Evolutionary conservation across 2,113 vertebrate genomes (phyloP).

Genomic region (Alethe castanea): DNA sequence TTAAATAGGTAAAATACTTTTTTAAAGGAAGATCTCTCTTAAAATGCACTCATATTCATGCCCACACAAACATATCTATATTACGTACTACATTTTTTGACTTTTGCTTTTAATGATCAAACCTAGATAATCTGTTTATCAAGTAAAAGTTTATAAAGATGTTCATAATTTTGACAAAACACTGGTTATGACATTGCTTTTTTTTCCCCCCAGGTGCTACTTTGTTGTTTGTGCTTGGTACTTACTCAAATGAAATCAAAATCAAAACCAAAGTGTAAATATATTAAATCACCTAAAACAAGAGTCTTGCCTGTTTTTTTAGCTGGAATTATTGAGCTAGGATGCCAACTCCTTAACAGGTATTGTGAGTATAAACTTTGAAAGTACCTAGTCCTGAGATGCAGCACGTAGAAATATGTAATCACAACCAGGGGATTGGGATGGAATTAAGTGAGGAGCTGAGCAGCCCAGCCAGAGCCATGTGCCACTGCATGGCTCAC

Average conservation of each 20-base stretch:
- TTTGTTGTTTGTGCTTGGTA: neutral
- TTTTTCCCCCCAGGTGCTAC: neutral
- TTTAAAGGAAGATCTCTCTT: neutral
- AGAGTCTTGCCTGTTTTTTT: neutral
- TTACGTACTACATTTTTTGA: neutral
- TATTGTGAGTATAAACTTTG: neutral
- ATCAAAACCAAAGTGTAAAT: neutral
- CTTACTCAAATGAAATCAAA: neutral
- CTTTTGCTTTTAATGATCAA: neutral
- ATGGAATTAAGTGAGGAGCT: neutral
- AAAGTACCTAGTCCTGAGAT: neutral
- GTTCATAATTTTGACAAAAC: neutral
- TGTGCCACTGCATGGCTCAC: neutral
- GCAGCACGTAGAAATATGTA: neutral
- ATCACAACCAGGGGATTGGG: neutral
- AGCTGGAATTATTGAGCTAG: accelerated
- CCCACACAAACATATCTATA: accelerated
- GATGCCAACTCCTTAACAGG: neutral
- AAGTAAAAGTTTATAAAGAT: neutral
- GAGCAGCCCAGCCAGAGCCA: neutral
- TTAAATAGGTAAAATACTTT: neutral
- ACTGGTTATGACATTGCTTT: neutral
- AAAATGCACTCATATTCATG: neutral
- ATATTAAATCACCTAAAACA: neutral
- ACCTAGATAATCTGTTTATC: neutral